Evolutionary conservation across 2,113 vertebrate genomes (phyloP), one percentile per base, ranked within the genome.

Genomic region (Tragelaphus scriptus): DNA sequence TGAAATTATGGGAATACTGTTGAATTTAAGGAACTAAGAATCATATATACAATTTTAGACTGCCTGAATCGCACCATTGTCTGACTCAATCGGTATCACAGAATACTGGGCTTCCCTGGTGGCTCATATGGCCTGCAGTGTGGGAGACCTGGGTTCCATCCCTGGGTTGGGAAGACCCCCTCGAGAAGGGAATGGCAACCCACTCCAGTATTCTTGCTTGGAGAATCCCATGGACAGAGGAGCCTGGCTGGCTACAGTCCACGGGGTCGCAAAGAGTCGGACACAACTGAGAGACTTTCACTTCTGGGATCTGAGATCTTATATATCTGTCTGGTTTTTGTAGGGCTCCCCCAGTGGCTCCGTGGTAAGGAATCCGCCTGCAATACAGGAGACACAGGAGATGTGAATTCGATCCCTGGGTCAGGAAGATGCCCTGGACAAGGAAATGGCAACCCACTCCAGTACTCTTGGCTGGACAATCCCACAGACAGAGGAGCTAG

Each of bases 1-100:
- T 65, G 79, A 97, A 95, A 56, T 92, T 30, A 82, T n/a, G 51
- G 28, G 30, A 51, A 75, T 89, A 30, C 40, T 92, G 8, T 75
- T 86, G 53, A 86, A 55, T 63, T 56, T 58, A 85, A 94, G 19
- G 65, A 97, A 82, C 2, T 12, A 16, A 68, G 68, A 56, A 7
- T 85, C 26, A 51, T 77, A 7, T 8, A 17, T 44, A 11, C 2
- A 56, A 17, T 47, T n/a, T 47, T 26, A 87, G 58, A 80, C 36
- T 85, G 21, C 36, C 17, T 59, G 61, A 53, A 49, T 28, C 63
- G 4, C 40, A 63, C 19, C 47, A 51, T 19, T 63, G 47, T 90
- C 80, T 88, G 51, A n/a, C 53, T 91, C 26, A 44, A n/a, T 23
- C 2, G 5, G 0, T 25, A n/a, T 63, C 53, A 28, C 2, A 84